A percentile compares a stretch with the other conserved stretches of the same genome.
phyloP scores from a whole-genome alignment of 1,140 invertebrate genomes.

The Drosophila tropicalis region DNA sequence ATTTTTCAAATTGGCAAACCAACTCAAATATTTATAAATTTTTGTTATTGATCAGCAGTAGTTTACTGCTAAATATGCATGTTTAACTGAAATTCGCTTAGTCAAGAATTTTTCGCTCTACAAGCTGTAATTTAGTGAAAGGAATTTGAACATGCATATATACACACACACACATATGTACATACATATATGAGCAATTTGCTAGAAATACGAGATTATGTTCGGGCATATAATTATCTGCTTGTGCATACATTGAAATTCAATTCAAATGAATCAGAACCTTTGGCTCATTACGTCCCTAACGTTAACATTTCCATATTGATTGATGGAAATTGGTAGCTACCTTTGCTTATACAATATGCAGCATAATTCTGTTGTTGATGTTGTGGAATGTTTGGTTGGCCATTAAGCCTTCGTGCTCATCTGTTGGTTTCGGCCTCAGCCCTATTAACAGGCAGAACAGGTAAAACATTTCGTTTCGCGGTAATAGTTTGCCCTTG shows the following conservation, averaged over 20 bases:
- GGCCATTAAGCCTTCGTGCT: no score
- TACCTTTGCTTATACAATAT: constrained; percentile 5
- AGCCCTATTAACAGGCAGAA: constrained; percentile 5
- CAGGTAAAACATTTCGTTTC: not conserved
- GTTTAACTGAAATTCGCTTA: no score
- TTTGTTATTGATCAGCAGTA: no score
- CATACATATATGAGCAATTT: not conserved
- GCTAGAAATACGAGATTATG: not conserved
- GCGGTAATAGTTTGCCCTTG: not conserved
- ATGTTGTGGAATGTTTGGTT: no score
- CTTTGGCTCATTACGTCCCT: not conserved
- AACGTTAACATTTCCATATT: not conserved
- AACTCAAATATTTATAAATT: no score
- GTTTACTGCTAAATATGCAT: no score
- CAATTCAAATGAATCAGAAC: not conserved
- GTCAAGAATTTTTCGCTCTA: not conserved
- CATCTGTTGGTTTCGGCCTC: no score
- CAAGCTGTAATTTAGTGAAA: not conserved
- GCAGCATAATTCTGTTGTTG: not conserved
- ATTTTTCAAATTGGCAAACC: no score
- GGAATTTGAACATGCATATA: not conserved
- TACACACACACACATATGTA: no score
- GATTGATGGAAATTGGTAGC: not conserved
- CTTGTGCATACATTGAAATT: not conserved
- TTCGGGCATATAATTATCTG: not conserved